phyloP scores from a whole-genome alignment of 2,888 invertebrate genomes.

The Chouioia cunea region DNA sequence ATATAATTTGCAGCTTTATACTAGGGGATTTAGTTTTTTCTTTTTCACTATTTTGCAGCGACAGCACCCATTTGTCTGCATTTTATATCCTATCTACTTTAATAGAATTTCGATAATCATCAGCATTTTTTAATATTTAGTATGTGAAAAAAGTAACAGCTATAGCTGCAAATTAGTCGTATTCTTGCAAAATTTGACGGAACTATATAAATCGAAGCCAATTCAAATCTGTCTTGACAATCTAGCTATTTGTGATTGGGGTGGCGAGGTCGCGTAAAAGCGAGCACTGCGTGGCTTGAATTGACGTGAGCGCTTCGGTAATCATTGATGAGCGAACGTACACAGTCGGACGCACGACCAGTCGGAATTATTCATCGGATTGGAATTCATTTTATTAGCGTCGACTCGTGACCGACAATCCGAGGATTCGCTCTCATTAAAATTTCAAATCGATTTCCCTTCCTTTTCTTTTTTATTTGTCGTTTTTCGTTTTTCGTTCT shows the following conservation, averaged over 20 bases:
- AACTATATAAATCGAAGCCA: too few relatives aligned
- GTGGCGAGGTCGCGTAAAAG: constrained; percentile 10
- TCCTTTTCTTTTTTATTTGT: background rate
- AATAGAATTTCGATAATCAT: too few relatives aligned
- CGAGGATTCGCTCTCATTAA: constrained; percentile 27
- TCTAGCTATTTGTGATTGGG: constrained; percentile 5
- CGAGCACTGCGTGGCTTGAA: constrained; percentile 6
- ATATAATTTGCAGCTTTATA: constrained; percentile 11
- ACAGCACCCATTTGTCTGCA: too few relatives aligned
- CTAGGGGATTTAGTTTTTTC: constrained; percentile 19
- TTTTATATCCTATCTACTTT: too few relatives aligned
- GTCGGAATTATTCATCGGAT: constrained; percentile 30
- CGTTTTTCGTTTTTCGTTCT: background rate
- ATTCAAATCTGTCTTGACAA: constrained; percentile 10
- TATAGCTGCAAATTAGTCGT: too few relatives aligned
- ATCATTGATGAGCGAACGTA: constrained; percentile 40
- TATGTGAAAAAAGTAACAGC: too few relatives aligned
- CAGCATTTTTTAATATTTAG: too few relatives aligned
- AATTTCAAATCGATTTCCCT: constrained; percentile 32
- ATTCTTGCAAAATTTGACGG: too few relatives aligned
- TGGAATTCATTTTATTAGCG: constrained; percentile 38
- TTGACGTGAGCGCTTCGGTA: constrained; percentile 17
- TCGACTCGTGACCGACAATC: constrained; percentile 24
- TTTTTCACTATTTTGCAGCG: background rate
- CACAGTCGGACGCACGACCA: constrained; percentile 5